Evolutionary conservation across 1,140 invertebrate genomes (phyloP), one percentile per base, ranked within the genome.

Genomic region (Sycobia sp.): DNA sequence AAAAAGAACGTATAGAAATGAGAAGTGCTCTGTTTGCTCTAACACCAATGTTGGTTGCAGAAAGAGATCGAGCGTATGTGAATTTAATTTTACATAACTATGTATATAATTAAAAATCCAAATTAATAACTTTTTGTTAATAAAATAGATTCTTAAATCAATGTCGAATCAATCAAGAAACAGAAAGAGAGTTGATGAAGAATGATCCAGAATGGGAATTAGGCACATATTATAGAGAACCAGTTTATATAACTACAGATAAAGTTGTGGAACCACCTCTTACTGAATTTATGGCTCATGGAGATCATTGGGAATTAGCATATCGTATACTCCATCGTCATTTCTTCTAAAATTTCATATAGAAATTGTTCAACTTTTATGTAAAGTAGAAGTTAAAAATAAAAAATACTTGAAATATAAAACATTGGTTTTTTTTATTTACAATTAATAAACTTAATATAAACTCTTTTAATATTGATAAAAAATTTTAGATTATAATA

Each of bases 171-270:
- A 95, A 94, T 79, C 85, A 92, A 16, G 92, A 96, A 51, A 89
- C 90, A 58, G 94, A 97, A 80, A 85, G 84, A 41, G 86, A 92
- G 62, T 81, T 97, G 10, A 97, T 96, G 95, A 88, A 87, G 61
- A 87, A 95, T 78, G 91, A 94, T 4, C 88, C 89, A 60, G 91
- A 91, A 70, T 97, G 95, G 95, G 87, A 89, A 82, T 89, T 92
- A 22, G 94, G 94, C 14, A 96, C 91, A 7, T 91, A 86, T 71
- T 94, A 89, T 69, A 93, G 93, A 10, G 89, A 94, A 75, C 89
- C 89, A 44, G 79, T 96, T 32, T 96, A 86, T 80, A 72, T 74
- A 13, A 85, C 82, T 14, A 71, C 76, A 7, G 80, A 85, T 65
- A 82, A 84, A 7, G 84, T 91, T 14, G 75, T 89, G 9, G 80